phyloP scores from a whole-genome alignment of 2,888 invertebrate species.

The Ophion ventricosus region DNA sequence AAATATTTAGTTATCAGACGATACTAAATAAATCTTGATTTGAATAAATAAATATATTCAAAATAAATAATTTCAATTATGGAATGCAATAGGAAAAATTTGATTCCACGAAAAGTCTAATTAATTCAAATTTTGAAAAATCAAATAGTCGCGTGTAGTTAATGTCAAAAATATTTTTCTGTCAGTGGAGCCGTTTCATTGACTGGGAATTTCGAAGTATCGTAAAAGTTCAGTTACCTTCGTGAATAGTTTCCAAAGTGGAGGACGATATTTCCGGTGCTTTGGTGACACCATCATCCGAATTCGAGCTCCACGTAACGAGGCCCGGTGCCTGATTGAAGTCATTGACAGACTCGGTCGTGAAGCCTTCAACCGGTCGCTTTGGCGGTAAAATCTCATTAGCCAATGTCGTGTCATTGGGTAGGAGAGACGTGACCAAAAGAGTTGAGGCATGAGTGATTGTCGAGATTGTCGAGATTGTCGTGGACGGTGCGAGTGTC shows the following conservation, averaged over 20 bases:
- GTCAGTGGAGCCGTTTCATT: no score
- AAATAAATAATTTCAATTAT: no score
- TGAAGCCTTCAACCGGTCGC: conserved; percentile 62
- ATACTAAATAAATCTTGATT: no score
- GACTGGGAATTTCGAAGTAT: neutral
- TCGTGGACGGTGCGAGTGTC: conserved; percentile 31
- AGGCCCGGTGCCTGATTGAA: conserved; percentile 81
- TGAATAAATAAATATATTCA: no score
- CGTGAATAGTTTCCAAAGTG: conserved; percentile 64
- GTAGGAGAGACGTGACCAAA: conserved; percentile 56
- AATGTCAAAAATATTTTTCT: no score
- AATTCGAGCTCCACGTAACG: conserved; percentile 84
- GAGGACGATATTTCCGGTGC: conserved; percentile 72
- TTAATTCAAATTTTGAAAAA: no score
- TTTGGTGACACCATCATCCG: conserved; percentile 79
- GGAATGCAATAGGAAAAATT: no score
- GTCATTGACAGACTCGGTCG: conserved; percentile 70
- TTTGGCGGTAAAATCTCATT: conserved; percentile 68
- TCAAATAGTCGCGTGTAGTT: no score
- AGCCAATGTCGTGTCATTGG: conserved; percentile 68
- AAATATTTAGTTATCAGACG: no score
- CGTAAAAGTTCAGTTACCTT: conserved; percentile 68
- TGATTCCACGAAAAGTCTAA: no score
- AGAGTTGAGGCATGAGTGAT: conserved; percentile 65
- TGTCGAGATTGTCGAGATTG: conserved; percentile 62